Evolutionary conservation across 2,797 vertebrate genomes (phyloP).

Genomic region (Monodelphis domestica): DNA sequence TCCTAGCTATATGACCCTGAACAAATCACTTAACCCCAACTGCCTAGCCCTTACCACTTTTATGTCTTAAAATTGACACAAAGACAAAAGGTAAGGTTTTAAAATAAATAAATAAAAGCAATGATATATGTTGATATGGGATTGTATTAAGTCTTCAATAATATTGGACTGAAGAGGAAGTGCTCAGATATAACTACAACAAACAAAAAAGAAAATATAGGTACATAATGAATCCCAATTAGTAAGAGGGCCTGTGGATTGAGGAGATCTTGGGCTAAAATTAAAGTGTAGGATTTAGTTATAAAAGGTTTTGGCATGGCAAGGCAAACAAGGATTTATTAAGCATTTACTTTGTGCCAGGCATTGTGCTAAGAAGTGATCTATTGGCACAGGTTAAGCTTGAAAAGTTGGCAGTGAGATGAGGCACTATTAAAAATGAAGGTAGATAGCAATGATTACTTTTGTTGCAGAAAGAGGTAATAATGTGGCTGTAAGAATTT

Average conservation of each 20-base stretch:
- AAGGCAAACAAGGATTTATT: neutral
- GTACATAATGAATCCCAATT: neutral
- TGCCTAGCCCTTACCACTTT: too few relatives aligned
- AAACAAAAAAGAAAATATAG: neutral
- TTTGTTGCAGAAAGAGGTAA: constrained; percentile 22
- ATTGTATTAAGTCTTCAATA: neutral
- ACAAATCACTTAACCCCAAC: too few relatives aligned
- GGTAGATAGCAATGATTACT: neutral
- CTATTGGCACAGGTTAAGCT: neutral
- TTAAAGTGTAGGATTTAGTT: neutral
- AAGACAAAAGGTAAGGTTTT: too few relatives aligned
- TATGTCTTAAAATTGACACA: too few relatives aligned
- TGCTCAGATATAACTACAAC: neutral
- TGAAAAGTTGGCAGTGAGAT: constrained; percentile 23
- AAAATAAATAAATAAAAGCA: too few relatives aligned
- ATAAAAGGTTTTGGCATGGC: neutral
- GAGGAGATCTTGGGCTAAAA: neutral
- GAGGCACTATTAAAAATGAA: constrained; percentile 5
- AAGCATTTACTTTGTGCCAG: neutral
- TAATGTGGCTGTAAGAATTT: constrained; percentile 2
- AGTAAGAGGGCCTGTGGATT: neutral
- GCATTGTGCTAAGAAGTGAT: neutral
- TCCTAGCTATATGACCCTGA: too few relatives aligned
- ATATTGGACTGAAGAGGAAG: neutral
- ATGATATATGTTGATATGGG: neutral